A percentile compares a stretch with the other conserved stretches of the same genome.
Evolutionary conservation across 2,797 vertebrate genomes (phyloP).

Genomic region (Malacoraja senta): DNA sequence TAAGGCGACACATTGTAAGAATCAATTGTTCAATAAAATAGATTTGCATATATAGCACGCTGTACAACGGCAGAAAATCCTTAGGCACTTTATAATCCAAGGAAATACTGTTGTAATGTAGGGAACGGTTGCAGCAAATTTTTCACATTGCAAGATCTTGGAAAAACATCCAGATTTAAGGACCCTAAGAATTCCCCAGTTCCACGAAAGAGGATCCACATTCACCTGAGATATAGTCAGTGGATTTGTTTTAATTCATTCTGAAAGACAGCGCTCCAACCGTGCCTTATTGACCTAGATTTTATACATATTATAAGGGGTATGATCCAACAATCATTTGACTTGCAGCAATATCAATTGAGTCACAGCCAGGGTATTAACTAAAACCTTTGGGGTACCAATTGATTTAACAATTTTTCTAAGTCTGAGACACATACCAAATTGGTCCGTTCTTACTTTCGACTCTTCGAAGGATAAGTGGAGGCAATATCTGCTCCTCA

Average conservation of each 20-base stretch:
- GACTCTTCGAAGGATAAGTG: constrained; percentile 62
- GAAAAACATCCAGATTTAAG: not conserved
- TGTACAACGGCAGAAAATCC: not conserved
- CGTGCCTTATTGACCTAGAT: not conserved
- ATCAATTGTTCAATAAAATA: not conserved
- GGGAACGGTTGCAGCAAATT: not conserved
- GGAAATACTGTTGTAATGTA: not conserved
- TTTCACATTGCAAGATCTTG: too few relatives aligned
- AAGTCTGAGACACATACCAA: constrained; percentile 60
- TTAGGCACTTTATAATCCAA: not conserved
- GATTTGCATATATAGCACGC: not conserved
- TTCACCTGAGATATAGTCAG: too few relatives aligned
- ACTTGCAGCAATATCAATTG: not conserved
- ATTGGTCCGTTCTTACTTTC: constrained; percentile 68
- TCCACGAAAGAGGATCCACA: not conserved
- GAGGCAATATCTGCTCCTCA: constrained; percentile 59
- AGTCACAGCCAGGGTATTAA: not conserved
- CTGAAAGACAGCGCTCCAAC: not conserved
- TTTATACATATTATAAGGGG: not conserved
- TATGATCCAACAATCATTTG: too few relatives aligned
- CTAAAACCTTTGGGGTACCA: not conserved
- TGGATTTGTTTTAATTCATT: not conserved
- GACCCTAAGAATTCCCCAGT: not conserved
- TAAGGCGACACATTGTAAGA: not conserved
- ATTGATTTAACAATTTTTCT: not conserved